These are phyloP conservation scores for Acromyrmex charruanus DNA, from an alignment of 1,140 invertebrate genomes.

Conservation along the genomic window DNA sequence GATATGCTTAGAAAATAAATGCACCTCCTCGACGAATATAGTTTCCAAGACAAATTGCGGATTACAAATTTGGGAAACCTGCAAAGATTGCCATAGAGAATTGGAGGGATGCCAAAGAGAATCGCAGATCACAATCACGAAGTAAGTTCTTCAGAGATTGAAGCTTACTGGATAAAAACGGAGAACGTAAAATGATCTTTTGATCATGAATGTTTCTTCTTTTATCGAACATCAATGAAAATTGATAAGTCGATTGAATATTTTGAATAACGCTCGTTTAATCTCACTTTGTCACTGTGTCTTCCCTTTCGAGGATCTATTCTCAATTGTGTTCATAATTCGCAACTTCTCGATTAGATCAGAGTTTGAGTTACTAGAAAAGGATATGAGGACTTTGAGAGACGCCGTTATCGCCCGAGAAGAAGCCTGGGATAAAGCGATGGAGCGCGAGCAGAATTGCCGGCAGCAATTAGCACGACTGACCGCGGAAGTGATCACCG, in stretches of 20 bases:
- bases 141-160: conserved; percentile 62
- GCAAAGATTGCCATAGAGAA: conserved; percentile 74
- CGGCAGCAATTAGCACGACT: conserved; percentile 79
- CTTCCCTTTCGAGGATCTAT: no score
- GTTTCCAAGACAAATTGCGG: conserved; percentile 45
- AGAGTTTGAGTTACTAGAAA: conserved; percentile 80
- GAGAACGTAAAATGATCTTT: not conserved
- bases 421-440: conserved; percentile 77
- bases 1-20: not conserved
- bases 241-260: not conserved
- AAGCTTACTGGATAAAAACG: not conserved
- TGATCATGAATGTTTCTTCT: not conserved
- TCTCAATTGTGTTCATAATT: not conserved
- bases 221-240: not conserved
- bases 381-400: conserved; percentile 79
- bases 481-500: conserved; percentile 78
- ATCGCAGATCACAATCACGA: conserved; percentile 75
- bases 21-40: conserved; percentile 61
- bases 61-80: conserved; percentile 72
- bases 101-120: conserved; percentile 71
- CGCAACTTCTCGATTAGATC: conserved; percentile 68
- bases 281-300: not conserved
- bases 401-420: conserved; percentile 79
- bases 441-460: conserved; percentile 80
- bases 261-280: not conserved